Evolutionary conservation across 2,888 invertebrate genomes (phyloP).

Genomic region (Autographa pulchrina): DNA sequence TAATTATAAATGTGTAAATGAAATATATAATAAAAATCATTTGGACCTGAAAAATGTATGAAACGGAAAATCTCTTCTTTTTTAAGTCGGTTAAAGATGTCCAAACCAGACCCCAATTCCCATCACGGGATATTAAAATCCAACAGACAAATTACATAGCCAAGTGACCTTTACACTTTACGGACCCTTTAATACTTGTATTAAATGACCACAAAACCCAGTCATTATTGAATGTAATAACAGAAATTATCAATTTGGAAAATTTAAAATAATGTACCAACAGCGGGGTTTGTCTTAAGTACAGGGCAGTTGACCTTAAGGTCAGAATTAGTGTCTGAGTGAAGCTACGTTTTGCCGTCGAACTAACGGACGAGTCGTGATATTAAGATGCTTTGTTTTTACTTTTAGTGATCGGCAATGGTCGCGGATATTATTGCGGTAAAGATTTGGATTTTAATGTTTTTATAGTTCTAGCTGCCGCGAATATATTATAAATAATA

Average conservation of each 20-base stretch:
- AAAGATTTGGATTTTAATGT: too few species aligned
- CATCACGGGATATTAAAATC: constrained; percentile 21
- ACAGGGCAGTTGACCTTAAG: constrained; percentile 55
- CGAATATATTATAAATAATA: too few species aligned
- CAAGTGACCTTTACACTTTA: constrained; percentile 28
- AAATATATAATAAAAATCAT: too few species aligned
- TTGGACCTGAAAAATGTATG: not conserved
- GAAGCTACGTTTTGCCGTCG: constrained; percentile 37
- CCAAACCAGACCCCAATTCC: not conserved
- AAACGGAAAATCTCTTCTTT: not conserved
- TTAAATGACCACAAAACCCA: constrained; percentile 26
- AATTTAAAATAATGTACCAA: constrained; percentile 35
- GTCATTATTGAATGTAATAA: constrained; percentile 40
- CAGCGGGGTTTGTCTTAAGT: constrained; percentile 43
- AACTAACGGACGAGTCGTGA: constrained; percentile 33
- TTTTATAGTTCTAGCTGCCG: too few species aligned
- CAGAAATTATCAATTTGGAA: constrained; percentile 47
- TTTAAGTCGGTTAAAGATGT: not conserved
- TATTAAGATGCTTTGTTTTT: constrained; percentile 24
- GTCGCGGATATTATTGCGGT: not conserved
- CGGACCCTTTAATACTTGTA: constrained; percentile 25
- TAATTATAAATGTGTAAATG: too few species aligned
- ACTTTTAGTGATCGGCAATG: constrained; percentile 6
- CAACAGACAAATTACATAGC: constrained; percentile 39
- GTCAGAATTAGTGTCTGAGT: constrained; percentile 59